Evolutionary conservation across 2,888 invertebrate species (phyloP), one percentile per base, ranked within the genome.

Genomic region (Mesorhabditis sp.): DNA sequence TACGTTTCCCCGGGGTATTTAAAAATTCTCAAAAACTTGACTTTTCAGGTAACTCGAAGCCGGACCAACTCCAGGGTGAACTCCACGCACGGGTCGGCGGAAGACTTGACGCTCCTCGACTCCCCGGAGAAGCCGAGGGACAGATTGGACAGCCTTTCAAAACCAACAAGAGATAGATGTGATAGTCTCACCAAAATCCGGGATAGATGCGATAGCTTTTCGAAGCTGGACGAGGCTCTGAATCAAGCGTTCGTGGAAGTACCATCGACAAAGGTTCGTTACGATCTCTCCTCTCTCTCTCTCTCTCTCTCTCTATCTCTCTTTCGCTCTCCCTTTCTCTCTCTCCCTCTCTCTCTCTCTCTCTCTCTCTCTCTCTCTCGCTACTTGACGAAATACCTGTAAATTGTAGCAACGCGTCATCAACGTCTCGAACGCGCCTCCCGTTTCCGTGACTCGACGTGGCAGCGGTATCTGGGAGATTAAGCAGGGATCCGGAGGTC

Each of bases 401-500:
- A 65, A 65, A 7, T 61, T 41, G 4, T 67, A 82, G 80, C 80
- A 82, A 75, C 74, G 83, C 58, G 83, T 83, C 13, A 83, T 83
- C 72, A 82, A 82, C 72, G 82, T 83, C 15, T 81, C 81, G 10
- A 83, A 83, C 69, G 83, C 83, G 42, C 83, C 83, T 50, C 83
- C 83, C 3, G 83, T 83, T 10, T 80, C 81, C 5, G 72, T 83
- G 63, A 73, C 72, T 63, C 63, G 79, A 5, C 76, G 74, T 66
- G 70, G 72, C 15, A 76, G 77, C 45, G 82, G 82, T 61, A 70
- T 72, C 44, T 83, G 82, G 82, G 79, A 80, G 68, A 82, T 83
- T 69, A 81, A 80, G 67, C 81, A 82, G 70, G 78, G 82, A 41
- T 76, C 76, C 7, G 83, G 83, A 42, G 83, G 83, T 28, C 76